These are phyloP conservation scores for Pseudochirops cupreus DNA, from an alignment of 2,797 vertebrate genomes.

Conservation along the genomic window DNA sequence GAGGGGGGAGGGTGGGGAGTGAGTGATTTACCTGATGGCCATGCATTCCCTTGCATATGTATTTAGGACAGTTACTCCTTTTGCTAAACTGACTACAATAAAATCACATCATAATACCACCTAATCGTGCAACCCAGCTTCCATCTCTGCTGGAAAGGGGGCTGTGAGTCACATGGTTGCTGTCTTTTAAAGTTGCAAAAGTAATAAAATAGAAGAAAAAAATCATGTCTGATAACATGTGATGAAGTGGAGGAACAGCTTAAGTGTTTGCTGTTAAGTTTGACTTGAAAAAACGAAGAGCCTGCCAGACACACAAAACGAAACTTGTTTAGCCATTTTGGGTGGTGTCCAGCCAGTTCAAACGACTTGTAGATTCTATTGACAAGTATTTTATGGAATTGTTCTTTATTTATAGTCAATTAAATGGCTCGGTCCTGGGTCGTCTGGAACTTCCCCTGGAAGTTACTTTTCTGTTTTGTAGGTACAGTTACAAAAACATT, in stretches of 20 bases:
- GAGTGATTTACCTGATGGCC: constrained; percentile 43
- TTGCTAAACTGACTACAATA: constrained; percentile 54
- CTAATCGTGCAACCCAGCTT: constrained; percentile 1
- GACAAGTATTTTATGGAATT: background rate
- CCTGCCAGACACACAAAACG: background rate
- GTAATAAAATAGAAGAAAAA: background rate
- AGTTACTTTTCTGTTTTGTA: too few relatives aligned
- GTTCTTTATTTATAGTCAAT: background rate
- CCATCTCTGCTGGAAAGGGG: constrained; percentile 31
- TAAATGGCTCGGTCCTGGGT: background rate
- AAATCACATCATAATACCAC: constrained; percentile 32
- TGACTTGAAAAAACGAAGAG: constrained; percentile 33
- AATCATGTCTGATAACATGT: background rate
- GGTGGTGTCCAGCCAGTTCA: background rate
- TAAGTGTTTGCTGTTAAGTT: background rate
- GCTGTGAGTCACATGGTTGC: background rate
- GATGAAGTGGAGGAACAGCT: background rate
- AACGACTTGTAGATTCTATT: background rate
- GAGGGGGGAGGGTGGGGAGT: background rate
- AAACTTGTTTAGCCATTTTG: background rate
- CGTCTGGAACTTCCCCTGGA: background rate
- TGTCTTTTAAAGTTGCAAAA: constrained; percentile 34
- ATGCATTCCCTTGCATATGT: constrained; percentile 32
- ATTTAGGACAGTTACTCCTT: constrained; percentile 39
- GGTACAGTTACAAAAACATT: too few relatives aligned